phyloP scores from a whole-genome alignment of 2,888 invertebrate genomes.

The Erynnis tages region DNA sequence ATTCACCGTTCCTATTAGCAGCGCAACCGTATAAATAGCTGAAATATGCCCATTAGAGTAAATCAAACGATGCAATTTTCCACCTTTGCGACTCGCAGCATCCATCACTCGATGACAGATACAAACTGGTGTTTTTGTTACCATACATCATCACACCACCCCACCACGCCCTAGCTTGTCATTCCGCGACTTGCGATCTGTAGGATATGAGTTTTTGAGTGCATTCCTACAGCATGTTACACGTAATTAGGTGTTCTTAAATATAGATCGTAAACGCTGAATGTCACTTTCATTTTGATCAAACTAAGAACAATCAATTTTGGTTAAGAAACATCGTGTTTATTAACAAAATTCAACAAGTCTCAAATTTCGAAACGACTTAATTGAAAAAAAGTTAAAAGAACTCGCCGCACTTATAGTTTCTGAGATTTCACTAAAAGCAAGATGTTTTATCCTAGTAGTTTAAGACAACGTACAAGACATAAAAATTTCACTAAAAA shows the following conservation, averaged over 20 bases:
- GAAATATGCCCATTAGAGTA: slow-evolving; percentile 38
- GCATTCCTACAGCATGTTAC: slow-evolving; percentile 44
- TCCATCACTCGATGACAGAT: slow-evolving; percentile 58
- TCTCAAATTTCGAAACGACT: too few relatives aligned
- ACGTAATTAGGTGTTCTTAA: slow-evolving; percentile 21
- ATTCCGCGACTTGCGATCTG: slow-evolving; percentile 32
- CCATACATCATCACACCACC: slow-evolving; percentile 62
- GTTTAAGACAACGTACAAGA: slow-evolving; percentile 25
- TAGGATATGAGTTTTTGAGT: slow-evolving; percentile 33
- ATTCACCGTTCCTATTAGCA: neutral
- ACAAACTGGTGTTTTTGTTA: slow-evolving; percentile 54
- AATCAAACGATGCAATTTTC: slow-evolving; percentile 56
- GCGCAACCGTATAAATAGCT: slow-evolving; percentile 25
- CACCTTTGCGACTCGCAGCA: slow-evolving; percentile 47
- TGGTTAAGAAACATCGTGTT: too few relatives aligned
- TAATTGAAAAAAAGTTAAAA: too few relatives aligned
- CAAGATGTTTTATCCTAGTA: too few relatives aligned
- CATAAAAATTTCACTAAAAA: slow-evolving; percentile 22
- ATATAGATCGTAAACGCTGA: slow-evolving; percentile 9
- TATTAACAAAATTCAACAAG: too few relatives aligned
- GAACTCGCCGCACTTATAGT: too few relatives aligned
- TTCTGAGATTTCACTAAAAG: too few relatives aligned
- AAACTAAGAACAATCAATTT: too few relatives aligned
- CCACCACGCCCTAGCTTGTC: slow-evolving; percentile 25
- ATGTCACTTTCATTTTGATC: too few relatives aligned